Evolutionary conservation across 2,888 invertebrate species (phyloP), one percentile per base, ranked within the genome.

Genomic region (Isoperla grammatica): DNA sequence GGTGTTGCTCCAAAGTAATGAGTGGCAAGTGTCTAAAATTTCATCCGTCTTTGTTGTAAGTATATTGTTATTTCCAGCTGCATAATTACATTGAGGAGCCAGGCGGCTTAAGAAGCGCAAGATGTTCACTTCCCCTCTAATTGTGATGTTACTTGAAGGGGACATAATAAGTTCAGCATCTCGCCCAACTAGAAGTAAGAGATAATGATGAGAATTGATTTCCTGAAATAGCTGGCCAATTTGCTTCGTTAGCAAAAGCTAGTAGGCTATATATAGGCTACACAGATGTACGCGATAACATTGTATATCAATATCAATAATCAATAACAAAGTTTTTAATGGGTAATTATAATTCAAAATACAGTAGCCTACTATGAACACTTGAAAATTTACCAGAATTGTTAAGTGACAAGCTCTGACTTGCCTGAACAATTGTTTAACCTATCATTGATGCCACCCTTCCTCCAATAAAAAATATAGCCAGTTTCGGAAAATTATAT

Each of bases 81-180:
- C 81, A 69, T 84, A 83, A 48, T 78, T 75, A 43, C 80, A 72
- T 45, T 75, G 68, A 35, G 76, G 75, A 63, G 82, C 77, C 20
- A 79, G 71, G 63, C 83, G 76, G 42, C 82, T 78, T 55, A 90
- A 71, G 70, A 85, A 89, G 66, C 90, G 77, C 55, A 88, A 74
- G 62, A 90, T 78, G 72, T 88, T 89, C 0, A 82, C 83, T 78
- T 87, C 88, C 2, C 90, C 90, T 29, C 78, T 68, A 63, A 91
- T 79, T 12, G 81, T 78, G n/a, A 78, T 74, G 54, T 79, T 78
- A 56, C 79, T 72, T 37, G 80, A 73, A 57, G 84, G 81, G 46
- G 80, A 78, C 55, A 84, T 72, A 67, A 84, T 77, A 65, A 88
- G 71, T 72, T 84, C 82, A 6, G 79, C 69, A 63, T 79, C 76